phyloP scores from a whole-genome alignment of 2,888 invertebrate species.

The Agapetus fuscipes region DNA sequence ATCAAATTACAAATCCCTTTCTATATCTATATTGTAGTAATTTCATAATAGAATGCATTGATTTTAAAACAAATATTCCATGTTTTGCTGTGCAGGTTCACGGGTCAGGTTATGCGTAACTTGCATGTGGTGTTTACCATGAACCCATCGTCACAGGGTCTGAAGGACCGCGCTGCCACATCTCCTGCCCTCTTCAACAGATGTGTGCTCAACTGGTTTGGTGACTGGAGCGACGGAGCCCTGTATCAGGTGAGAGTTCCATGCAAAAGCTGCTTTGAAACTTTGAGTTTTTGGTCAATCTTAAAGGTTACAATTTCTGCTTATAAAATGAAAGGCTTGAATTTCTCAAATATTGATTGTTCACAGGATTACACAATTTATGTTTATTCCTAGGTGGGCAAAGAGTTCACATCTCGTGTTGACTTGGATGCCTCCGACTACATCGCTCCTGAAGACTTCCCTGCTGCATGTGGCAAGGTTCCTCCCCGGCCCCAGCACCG shows the following conservation, averaged over 20 bases:
- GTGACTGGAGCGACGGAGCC: slow-evolving; percentile 98
- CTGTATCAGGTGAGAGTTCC: slow-evolving; percentile 62
- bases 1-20: no score
- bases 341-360: no score
- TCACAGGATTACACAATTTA: no score
- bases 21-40: no score
- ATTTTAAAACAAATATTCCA: no score
- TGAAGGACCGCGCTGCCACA: slow-evolving; percentile 97
- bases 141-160: slow-evolving; percentile 98
- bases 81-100: slow-evolving; percentile 56
- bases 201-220: slow-evolving; percentile 99
- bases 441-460: slow-evolving; percentile 83
- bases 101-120: slow-evolving; percentile 97
- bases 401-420: slow-evolving; percentile 91
- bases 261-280: no score
- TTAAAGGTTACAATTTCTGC: no score
- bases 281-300: no score
- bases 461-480: slow-evolving; percentile 71
- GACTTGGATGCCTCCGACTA: slow-evolving; percentile 87
- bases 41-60: no score
- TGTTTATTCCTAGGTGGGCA: slow-evolving; percentile 63
- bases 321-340: no score
- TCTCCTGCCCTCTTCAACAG: slow-evolving; percentile 98
- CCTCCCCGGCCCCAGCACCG: slow-evolving; percentile 72
- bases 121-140: slow-evolving; percentile 99